Conservation (phyloP, 2,113 vertebrate species). For the Psittacus erithacus region DNA sequence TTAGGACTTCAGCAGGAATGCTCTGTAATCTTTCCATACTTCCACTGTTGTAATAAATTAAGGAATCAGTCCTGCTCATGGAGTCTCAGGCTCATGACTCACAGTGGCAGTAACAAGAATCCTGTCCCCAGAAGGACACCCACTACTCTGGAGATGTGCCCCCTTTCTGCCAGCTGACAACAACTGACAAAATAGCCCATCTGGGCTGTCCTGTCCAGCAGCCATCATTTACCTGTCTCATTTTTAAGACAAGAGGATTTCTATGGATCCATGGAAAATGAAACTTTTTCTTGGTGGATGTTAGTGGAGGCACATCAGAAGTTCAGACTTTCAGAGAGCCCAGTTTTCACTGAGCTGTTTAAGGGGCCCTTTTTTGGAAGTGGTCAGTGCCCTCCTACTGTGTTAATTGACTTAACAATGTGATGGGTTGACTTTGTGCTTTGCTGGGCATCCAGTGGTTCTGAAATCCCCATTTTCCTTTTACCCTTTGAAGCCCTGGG, state of each 20-base stretch:
- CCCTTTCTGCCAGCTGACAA: not conserved
- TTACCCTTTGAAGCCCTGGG: not conserved
- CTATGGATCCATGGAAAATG: not conserved
- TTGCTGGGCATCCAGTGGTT: not conserved
- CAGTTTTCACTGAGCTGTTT: not conserved
- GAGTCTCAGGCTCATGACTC: not conserved
- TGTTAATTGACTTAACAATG: conserved; percentile 36
- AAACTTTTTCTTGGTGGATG: not conserved
- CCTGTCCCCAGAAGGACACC: not conserved
- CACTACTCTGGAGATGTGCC: not conserved
- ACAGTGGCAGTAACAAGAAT: not conserved
- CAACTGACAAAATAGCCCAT: fast-evolving
- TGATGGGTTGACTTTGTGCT: conserved; percentile 6
- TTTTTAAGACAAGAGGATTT: not conserved
- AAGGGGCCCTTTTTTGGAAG: not conserved
- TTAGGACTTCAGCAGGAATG: not conserved
- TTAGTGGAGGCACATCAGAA: not conserved
- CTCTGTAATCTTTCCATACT: too few species aligned
- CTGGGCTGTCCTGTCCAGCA: not conserved
- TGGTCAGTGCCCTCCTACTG: not conserved
- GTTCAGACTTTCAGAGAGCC: not conserved
- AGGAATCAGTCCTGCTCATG: not conserved
- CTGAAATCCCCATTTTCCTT: conserved; percentile 18
- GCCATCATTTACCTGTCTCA: not conserved
- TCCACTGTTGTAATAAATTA: not conserved